These are phyloP conservation scores for Pangasius djambal DNA, from an alignment of 2,797 vertebrate genomes.

Conservation along the genomic window DNA sequence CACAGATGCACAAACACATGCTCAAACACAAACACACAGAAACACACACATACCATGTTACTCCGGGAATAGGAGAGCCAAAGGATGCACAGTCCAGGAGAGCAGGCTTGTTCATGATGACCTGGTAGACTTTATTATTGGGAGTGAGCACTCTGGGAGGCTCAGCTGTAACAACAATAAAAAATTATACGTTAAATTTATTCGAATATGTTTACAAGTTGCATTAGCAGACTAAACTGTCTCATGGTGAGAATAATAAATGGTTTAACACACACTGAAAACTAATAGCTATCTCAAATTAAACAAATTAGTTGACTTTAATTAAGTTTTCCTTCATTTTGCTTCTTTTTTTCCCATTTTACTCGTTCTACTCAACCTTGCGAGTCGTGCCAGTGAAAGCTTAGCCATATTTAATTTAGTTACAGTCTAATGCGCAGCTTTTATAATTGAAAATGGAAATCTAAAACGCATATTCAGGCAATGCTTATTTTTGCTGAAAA, in stretches of 20 bases:
- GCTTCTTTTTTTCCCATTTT: neutral
- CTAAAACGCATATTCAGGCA: too few species aligned
- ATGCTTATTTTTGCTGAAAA: too few species aligned
- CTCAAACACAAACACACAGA: constrained; percentile 12
- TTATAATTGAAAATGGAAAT: too few species aligned
- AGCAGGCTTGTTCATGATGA: constrained; percentile 85
- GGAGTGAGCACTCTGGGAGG: constrained; percentile 89
- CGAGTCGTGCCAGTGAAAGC: neutral
- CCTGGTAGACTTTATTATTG: constrained; percentile 86
- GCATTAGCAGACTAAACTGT: neutral
- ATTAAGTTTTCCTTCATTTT: neutral
- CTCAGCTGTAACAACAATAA: constrained; percentile 80
- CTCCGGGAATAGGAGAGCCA: constrained; percentile 91
- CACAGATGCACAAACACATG: neutral
- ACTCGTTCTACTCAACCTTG: neutral
- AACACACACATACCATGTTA: constrained; percentile 84
- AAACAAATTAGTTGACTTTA: neutral
- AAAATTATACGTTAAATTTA: neutral
- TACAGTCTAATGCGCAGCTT: too few species aligned
- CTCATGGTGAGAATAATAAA: neutral
- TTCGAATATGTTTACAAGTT: neutral
- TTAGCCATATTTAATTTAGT: neutral
- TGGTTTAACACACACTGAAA: neutral
- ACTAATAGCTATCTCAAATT: neutral
- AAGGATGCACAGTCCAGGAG: constrained; percentile 88